These are phyloP conservation scores for Gopherus evgoodei DNA, from an alignment of 2,113 vertebrate species.

Conservation along the genomic window DNA sequence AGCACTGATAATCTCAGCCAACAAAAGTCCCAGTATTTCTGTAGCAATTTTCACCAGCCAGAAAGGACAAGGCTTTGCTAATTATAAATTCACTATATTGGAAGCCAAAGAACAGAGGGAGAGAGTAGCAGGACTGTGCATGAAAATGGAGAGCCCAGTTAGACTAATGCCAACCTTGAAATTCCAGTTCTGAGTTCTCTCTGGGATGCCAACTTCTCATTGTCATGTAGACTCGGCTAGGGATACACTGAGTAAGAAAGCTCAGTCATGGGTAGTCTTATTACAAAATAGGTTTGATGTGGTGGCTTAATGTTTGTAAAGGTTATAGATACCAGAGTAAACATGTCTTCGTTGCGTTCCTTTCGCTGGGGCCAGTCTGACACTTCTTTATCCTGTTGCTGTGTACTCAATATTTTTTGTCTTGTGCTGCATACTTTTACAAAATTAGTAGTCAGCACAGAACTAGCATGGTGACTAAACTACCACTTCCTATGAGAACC, in stretches of 20 bases:
- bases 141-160: background rate
- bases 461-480: accelerated
- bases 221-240: background rate
- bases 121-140: background rate
- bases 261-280: background rate
- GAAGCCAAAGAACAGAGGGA: background rate
- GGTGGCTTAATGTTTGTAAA: background rate
- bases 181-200: background rate
- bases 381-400: background rate
- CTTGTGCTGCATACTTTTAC: accelerated
- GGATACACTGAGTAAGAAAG: background rate
- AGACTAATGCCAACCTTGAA: background rate
- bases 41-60: background rate
- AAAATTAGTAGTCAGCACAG: background rate
- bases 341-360: background rate
- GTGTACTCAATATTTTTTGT: background rate
- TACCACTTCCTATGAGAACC: background rate
- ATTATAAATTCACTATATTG: background rate
- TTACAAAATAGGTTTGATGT: background rate
- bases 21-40: background rate
- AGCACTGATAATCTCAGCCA: background rate
- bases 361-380: background rate
- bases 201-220: background rate
- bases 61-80: background rate
- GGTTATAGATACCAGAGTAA: background rate